Conservation (phyloP, 1,140 invertebrate genomes). For the Brachionus asplanchnoidis region DNA sequence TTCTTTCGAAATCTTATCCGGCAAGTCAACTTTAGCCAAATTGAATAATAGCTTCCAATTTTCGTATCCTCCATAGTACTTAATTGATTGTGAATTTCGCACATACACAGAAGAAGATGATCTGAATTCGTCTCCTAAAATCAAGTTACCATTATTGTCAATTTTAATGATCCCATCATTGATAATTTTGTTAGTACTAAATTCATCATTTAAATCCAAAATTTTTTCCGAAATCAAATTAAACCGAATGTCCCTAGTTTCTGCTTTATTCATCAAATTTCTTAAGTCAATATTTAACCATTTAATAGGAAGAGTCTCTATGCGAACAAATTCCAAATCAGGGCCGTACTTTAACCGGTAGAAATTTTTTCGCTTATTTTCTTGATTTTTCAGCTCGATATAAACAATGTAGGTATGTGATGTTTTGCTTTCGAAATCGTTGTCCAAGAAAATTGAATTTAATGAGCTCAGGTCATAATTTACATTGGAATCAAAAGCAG, state of each 20-base stretch:
- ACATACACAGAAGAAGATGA: background rate
- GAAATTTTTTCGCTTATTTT: background rate
- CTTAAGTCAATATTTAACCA: background rate
- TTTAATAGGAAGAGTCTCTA: slow-evolving; percentile 1
- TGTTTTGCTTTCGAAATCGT: background rate
- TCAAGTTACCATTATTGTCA: background rate
- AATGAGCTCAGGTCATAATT: background rate
- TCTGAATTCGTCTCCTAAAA: background rate
- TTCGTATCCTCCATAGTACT: background rate
- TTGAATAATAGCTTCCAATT: background rate
- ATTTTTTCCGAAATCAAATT: slow-evolving; percentile 10
- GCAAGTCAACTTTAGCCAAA: background rate
- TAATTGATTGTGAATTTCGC: background rate
- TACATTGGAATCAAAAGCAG: slow-evolving; percentile 5
- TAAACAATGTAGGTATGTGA: background rate
- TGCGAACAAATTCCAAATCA: background rate
- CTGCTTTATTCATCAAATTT: background rate
- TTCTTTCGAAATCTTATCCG: background rate
- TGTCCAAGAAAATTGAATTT: background rate
- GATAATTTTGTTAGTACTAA: background rate
- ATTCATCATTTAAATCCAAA: background rate
- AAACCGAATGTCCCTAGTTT: background rate
- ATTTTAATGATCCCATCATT: background rate
- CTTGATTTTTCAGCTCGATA: background rate
- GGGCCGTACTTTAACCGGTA: background rate